Conservation (phyloP, 2,113 vertebrate species). For the Spea multiplicata region DNA sequence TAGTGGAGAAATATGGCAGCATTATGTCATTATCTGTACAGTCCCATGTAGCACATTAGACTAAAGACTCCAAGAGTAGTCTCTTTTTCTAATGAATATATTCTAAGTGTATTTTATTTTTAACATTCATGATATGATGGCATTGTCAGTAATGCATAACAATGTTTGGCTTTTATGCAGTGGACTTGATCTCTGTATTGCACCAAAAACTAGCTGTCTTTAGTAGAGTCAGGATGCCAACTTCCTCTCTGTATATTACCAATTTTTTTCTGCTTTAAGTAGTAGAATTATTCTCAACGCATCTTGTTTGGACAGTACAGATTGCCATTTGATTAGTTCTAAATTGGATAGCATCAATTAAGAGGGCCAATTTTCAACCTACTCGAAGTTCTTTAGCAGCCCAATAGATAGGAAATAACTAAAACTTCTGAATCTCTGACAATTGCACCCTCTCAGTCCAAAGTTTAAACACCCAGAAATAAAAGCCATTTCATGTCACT, state of each 20-base stretch:
- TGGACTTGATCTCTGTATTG: too few relatives aligned
- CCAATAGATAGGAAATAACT: constrained; percentile 76
- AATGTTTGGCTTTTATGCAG: too few relatives aligned
- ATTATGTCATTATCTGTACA: constrained; percentile 50
- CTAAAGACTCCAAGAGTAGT: constrained; percentile 4
- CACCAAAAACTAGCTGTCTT: background rate
- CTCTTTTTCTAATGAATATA: background rate
- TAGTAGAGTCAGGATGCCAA: background rate
- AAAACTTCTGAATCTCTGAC: constrained; percentile 79
- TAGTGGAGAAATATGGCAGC: constrained; percentile 55
- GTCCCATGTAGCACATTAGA: constrained; percentile 8
- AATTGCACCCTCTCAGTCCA: constrained; percentile 54
- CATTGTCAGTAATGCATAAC: too few relatives aligned
- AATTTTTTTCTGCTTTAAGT: background rate
- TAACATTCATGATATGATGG: background rate
- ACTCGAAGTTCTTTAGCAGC: constrained; percentile 41
- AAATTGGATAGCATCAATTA: background rate
- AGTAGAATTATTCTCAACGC: background rate
- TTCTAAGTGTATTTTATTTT: background rate
- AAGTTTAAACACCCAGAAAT: constrained; percentile 61
- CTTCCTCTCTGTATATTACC: background rate
- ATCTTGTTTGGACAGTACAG: background rate
- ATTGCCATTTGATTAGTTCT: background rate
- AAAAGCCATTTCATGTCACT: constrained; percentile 61
- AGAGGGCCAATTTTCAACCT: background rate